Evolutionary conservation across 2,888 invertebrate species (phyloP), one percentile per base, ranked within the genome.

Genomic region (Lasioglossum marginatum): DNA sequence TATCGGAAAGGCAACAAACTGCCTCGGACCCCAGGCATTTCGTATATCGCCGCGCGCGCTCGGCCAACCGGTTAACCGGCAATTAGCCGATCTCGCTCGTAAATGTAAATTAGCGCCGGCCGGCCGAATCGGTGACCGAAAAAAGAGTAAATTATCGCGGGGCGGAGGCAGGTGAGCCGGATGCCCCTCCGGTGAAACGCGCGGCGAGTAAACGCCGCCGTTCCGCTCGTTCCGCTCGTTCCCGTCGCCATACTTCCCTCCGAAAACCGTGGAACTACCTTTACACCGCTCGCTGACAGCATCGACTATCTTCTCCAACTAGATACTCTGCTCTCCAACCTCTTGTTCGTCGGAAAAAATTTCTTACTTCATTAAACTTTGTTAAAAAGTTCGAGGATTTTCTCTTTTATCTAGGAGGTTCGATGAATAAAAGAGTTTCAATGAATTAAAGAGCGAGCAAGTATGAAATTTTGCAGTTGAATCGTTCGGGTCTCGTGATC

Each of bases 61-160:
- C 94, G 94, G 90, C 93, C 93, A 93, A 94, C 94, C 95, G 93
- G 94, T 95, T 94, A 95, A 95, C 95, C 95, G 95, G 95, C 95
- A 95, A 95, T 95, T 95, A 95, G 92, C 93, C 94, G 94, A 95
- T 95, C 93, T 93, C 92, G 90, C 91, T 92, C 92, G 94, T 94
- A 93, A 94, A 94, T 95, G 94, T 94, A 94, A 95, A 95, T 95
- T 95, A 95, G 93, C 92, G 92, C 87, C 86, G 89, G 92, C 87
- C 88, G 79, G 82, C 87, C 93, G 92, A 91, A 93, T 93, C 91
- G 94, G 93, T 92, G 93, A 92, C 93, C 91, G 90, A 92, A 93
- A 93, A 94, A 93, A 94, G 92, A 93, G 94, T 93, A 92, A 94
- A 93, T 94, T 93, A 92, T 92, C 92, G 88, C 90, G 88, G 86